phyloP scores from a whole-genome alignment of 2,888 invertebrate genomes.

The Calliphora vomitoria region DNA sequence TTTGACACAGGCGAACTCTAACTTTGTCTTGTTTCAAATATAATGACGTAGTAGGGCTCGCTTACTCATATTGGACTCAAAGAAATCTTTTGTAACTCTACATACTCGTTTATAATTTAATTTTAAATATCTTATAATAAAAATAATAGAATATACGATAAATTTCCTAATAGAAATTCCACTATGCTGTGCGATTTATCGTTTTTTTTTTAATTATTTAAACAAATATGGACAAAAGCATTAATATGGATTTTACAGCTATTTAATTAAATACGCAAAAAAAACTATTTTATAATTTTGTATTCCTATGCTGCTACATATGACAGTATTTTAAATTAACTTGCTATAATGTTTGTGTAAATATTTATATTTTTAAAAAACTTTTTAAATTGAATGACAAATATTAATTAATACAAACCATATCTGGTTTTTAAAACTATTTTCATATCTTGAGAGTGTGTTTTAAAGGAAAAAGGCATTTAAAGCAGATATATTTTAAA shows the following conservation, averaged over 20 bases:
- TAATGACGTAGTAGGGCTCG: too few species aligned
- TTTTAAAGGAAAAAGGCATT: too few species aligned
- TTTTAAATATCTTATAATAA: background rate
- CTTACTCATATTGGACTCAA: too few species aligned
- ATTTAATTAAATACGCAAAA: slow-evolving; percentile 6
- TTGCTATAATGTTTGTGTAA: background rate
- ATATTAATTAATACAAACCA: background rate
- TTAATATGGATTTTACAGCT: background rate
- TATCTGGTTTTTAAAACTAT: background rate
- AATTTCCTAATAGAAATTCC: background rate
- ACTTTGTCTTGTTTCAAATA: too few species aligned
- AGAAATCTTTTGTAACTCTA: too few species aligned
- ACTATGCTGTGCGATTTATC: background rate
- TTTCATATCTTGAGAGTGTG: background rate
- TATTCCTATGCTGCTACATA: background rate
- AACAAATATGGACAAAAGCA: slow-evolving; percentile 19
- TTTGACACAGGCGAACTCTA: too few species aligned
- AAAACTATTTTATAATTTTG: background rate
- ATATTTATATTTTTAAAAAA: slow-evolving; percentile 2
- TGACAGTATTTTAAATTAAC: background rate
- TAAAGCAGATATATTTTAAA: background rate
- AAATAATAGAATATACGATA: background rate
- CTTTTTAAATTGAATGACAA: background rate
- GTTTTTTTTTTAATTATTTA: slow-evolving; percentile 14
- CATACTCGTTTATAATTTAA: too few species aligned